Evolutionary conservation across 2,888 invertebrate species (phyloP), one percentile per base, ranked within the genome.

Genomic region (Drosophila greeni): DNA sequence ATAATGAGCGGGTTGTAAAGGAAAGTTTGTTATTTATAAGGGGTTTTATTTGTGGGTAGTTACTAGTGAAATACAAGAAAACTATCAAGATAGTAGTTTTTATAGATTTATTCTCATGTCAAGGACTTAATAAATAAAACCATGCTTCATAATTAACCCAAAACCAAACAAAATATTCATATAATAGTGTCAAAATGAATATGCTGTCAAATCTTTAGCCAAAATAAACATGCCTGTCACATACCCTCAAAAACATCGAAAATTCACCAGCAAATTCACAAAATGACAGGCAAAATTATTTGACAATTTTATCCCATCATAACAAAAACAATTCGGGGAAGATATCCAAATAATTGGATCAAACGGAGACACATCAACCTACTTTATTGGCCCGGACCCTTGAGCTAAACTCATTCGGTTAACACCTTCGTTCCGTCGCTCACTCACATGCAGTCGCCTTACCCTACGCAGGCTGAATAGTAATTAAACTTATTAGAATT

Each of bases 401-500:
- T 65, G 66, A 66, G 64, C 74, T 57, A 60, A 76, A 84, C 80
- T 76, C 80, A 84, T 80, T 80, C 76, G 82, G 77, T 84, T 80
- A 82, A 80, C 71, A 82, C 77, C 80, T 80, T 53, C 48, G 52
- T 24, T 14, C 7, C 20, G 20, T 39, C 39, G 7, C 14, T 52
- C 58, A 23, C 40, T 33, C 66, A 34, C n/a, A 45, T 16, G 34
- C 70, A 14, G 16, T 12, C 29, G 8, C 45, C 45, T 20, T 5
- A 31, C 45, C 45, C 14, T 5, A 31, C 56, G 29, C 54, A 55
- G 40, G 18, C 48, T 29, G 26, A 47, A 52, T 43, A 36, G 70
- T 67, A 67, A 67, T 67, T 67, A 69, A 69, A 67, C 61, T 69
- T 61, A 69, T 67, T 67, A 69, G 47, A 69, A 67, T 69, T 67